Evolutionary conservation across 2,113 vertebrate species (phyloP).

Genomic region (Carassius auratus): DNA sequence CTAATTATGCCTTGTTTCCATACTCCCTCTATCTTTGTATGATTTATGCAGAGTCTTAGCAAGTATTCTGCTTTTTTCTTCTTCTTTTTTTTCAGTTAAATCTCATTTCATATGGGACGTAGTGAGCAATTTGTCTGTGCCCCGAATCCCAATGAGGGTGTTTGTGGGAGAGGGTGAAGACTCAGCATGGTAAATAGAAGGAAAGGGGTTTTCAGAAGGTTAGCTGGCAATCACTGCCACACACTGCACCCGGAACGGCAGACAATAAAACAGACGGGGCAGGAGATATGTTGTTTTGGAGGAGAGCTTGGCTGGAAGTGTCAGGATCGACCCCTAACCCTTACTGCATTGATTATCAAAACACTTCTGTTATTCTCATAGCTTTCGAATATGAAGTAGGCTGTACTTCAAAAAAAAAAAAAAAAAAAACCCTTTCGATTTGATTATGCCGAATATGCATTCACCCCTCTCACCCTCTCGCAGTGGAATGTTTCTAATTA

Average conservation of each 20-base stretch:
- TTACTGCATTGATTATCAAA: slow-evolving; percentile 50
- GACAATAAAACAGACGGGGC: slow-evolving; percentile 53
- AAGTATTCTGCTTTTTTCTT: slow-evolving; percentile 49
- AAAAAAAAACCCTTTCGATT: not conserved
- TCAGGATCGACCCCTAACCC: slow-evolving; percentile 36
- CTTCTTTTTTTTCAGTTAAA: slow-evolving; percentile 32
- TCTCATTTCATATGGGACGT: slow-evolving; percentile 71
- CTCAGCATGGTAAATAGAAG: slow-evolving; percentile 58
- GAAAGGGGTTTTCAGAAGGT: slow-evolving; percentile 64
- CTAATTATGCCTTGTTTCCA: slow-evolving; percentile 72
- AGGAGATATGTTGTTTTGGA: slow-evolving; percentile 60
- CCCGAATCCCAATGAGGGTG: slow-evolving; percentile 75
- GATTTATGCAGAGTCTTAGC: slow-evolving; percentile 76
- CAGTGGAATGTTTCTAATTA: slow-evolving; percentile 25
- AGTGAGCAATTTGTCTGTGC: slow-evolving; percentile 66
- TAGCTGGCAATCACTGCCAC: slow-evolving; percentile 69
- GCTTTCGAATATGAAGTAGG: not conserved
- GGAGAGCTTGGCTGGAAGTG: slow-evolving; percentile 34
- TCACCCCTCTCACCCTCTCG: slow-evolving; percentile 10
- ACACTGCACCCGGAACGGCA: not conserved
- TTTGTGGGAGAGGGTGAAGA: slow-evolving; percentile 62
- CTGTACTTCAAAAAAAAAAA: not conserved
- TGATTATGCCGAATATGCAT: slow-evolving; percentile 18
- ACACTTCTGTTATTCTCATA: slow-evolving; percentile 34
- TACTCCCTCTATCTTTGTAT: slow-evolving; percentile 63